Percentiles rank a stretch among this genome's conserved stretches.
These are phyloP conservation scores for Lasioglossum baleicum DNA, from an alignment of 1,140 invertebrate species.

Conservation along the genomic window DNA sequence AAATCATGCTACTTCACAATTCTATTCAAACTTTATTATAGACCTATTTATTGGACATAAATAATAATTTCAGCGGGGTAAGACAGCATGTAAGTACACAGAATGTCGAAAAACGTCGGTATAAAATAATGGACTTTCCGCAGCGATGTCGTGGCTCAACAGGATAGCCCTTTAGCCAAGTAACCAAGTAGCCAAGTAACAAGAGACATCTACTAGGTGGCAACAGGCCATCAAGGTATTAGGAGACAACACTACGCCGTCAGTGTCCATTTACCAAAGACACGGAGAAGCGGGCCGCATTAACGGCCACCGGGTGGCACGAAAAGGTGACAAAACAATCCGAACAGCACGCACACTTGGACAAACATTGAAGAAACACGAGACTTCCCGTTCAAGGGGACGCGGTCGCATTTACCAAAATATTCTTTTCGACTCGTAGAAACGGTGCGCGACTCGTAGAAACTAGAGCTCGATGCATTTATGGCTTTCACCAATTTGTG, in stretches of 20 bases:
- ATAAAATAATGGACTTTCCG: too few relatives aligned
- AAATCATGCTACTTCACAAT: too few relatives aligned
- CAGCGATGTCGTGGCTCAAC: too few relatives aligned
- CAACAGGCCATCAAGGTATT: slow-evolving; percentile 49
- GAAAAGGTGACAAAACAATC: slow-evolving; percentile 64
- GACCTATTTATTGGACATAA: too few relatives aligned
- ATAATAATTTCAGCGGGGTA: too few relatives aligned
- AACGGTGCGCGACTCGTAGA: too few relatives aligned
- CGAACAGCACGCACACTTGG: slow-evolving; percentile 63
- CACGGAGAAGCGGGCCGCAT: slow-evolving; percentile 52
- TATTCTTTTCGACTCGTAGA: slow-evolving; percentile 21
- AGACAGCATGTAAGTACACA: too few relatives aligned
- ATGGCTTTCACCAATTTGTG: too few relatives aligned
- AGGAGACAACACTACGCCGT: slow-evolving; percentile 36
- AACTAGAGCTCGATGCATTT: too few relatives aligned
- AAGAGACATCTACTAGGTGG: not conserved
- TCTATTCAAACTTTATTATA: too few relatives aligned
- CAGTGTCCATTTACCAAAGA: slow-evolving; percentile 55
- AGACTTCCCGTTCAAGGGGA: slow-evolving; percentile 58
- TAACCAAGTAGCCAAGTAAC: not conserved
- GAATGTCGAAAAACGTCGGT: too few relatives aligned
- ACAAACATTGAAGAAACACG: slow-evolving; percentile 64
- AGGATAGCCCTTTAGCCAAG: too few relatives aligned
- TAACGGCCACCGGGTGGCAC: slow-evolving; percentile 36
- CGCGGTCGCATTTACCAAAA: slow-evolving; percentile 21